Percentiles rank a stretch among this genome's conserved stretches.
Conservation (phyloP, 1,140 invertebrate genomes). For the Sycobia sp. region DNA sequence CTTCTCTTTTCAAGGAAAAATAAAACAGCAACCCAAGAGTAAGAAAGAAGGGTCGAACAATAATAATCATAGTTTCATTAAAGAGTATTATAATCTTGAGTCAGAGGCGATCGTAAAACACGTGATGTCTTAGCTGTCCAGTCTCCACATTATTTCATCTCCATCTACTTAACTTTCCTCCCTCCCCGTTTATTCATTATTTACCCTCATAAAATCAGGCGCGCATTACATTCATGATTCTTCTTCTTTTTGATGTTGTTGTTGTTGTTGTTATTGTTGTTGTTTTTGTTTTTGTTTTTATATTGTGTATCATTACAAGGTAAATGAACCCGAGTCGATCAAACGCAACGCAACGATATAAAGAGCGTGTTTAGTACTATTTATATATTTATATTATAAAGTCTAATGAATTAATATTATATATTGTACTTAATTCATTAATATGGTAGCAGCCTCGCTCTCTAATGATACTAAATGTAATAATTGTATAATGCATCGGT, state of each 20-base stretch:
- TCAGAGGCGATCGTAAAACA: constrained; percentile 35
- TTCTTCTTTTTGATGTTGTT: neutral
- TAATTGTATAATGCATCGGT: constrained; percentile 43
- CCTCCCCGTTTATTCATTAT: constrained; percentile 3
- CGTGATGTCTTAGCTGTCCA: constrained; percentile 32
- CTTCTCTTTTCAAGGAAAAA: neutral
- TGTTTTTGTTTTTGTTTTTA: neutral
- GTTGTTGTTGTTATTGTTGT: neutral
- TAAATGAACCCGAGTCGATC: constrained; percentile 33
- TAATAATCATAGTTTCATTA: constrained; percentile 41
- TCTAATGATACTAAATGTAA: constrained; percentile 46
- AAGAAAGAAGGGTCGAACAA: constrained; percentile 40
- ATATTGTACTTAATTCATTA: constrained; percentile 48
- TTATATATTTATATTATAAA: constrained; percentile 37
- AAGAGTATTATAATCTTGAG: constrained; percentile 34
- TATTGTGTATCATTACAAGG: constrained; percentile 24
- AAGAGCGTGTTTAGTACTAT: constrained; percentile 35
- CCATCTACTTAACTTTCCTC: constrained; percentile 14
- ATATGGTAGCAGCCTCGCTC: constrained; percentile 45
- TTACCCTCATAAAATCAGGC: constrained; percentile 22
- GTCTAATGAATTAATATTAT: constrained; percentile 40
- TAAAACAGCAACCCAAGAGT: constrained; percentile 47
- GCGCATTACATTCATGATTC: constrained; percentile 9
- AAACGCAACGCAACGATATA: constrained; percentile 30
- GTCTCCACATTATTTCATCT: constrained; percentile 20